phyloP scores from a whole-genome alignment of 2,797 vertebrate species.

The Bufotes viridis region DNA sequence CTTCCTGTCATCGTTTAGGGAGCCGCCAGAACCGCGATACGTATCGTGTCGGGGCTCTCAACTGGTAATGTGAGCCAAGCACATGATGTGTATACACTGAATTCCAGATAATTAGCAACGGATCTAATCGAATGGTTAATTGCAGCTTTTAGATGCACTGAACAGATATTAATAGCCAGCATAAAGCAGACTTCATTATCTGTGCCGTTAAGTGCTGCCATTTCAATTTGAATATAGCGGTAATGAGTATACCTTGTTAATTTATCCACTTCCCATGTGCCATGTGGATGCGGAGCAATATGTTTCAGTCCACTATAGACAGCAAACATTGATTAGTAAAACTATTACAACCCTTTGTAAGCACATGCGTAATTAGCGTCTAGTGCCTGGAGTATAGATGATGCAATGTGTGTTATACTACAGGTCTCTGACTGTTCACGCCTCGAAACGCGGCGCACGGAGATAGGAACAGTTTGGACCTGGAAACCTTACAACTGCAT shows the following conservation, averaged over 20 bases:
- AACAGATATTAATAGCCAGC: slow-evolving; percentile 60
- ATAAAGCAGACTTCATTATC: slow-evolving; percentile 62
- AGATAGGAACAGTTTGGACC: not conserved
- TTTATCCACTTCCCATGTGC: slow-evolving; percentile 43
- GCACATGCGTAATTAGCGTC: slow-evolving; percentile 28
- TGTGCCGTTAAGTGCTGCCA: slow-evolving; percentile 47
- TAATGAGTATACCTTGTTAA: slow-evolving; percentile 56
- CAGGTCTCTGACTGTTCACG: not conserved
- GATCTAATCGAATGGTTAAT: slow-evolving; percentile 62
- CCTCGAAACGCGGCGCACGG: not conserved
- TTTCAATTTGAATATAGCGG: slow-evolving; percentile 46
- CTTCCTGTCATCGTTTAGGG: not conserved
- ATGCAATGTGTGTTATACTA: not conserved
- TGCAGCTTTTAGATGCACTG: slow-evolving; percentile 61
- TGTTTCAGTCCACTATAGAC: slow-evolving; percentile 47
- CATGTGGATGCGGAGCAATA: slow-evolving; percentile 23
- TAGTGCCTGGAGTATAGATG: not conserved
- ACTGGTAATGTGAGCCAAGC: slow-evolving; percentile 53
- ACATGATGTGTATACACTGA: slow-evolving; percentile 56
- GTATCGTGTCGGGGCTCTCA: slow-evolving; percentile 24
- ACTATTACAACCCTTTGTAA: slow-evolving; percentile 29
- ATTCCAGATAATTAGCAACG: slow-evolving; percentile 56
- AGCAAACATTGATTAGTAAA: slow-evolving; percentile 38
- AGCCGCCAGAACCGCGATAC: not conserved
- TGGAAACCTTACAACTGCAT: not conserved